Conservation (phyloP, 2,113 vertebrate genomes). For the Phycodurus eques region DNA sequence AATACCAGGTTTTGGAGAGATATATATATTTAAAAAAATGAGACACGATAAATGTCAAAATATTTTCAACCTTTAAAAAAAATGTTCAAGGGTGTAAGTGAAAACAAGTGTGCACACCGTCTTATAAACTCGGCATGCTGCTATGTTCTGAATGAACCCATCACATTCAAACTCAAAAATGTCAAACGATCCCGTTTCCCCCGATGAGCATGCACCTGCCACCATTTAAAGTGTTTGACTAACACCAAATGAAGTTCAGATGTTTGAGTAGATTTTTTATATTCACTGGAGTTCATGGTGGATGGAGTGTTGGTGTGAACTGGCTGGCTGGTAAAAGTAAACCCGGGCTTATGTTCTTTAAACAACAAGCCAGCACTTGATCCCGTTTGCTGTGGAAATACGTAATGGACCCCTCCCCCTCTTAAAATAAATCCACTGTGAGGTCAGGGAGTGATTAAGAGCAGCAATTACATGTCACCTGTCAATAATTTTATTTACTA, state of each 20-base stretch:
- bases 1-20: no score
- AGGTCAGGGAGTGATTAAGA: not conserved
- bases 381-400: not conserved
- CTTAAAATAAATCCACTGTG: constrained; percentile 1
- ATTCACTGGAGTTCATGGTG: not conserved
- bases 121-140: not conserved
- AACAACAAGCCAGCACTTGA: constrained; percentile 2
- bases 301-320: not conserved
- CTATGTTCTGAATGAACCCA: not conserved
- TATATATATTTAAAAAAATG: no score
- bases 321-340: constrained; percentile 2
- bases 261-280: not conserved
- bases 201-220: no score
- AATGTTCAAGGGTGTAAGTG: not conserved
- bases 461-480: not conserved
- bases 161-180: not conserved
- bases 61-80: no score
- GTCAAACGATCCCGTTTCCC: not conserved
- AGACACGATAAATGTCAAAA: no score
- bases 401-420: not conserved
- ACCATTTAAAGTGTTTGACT: not conserved
- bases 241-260: not conserved
- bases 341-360: not conserved
- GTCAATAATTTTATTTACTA: not conserved
- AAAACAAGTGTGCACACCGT: not conserved